Base-by-base conservation (phyloP, 2,888 invertebrate species). In the Nymphalis urticae region DNA sequence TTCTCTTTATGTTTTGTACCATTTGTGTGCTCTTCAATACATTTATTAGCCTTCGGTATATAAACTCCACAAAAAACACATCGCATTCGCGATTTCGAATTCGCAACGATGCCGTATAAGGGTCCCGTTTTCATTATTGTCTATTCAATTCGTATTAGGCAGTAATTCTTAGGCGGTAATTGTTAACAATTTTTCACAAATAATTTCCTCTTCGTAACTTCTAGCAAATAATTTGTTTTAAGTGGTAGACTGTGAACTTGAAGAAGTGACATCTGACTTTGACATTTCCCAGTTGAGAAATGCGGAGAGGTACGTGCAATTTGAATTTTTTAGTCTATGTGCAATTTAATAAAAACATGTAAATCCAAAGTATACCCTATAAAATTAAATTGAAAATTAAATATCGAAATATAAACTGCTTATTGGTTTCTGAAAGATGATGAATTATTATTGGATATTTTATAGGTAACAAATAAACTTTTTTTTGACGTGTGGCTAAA, bases 1-100 rank as follows among this genome's bases (percentile, higher is more conserved):
- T 85, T 85, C 21, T 87, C 86, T 70, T 85, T 86, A 72, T 89
- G 89, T 75, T 83, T 86, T 27, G 81, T 77, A 9, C 88, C 88
- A 67, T 87, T 85, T 21, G 79, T 81, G 72, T 89, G 89, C 73
- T 89, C 86, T 65, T 88, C 87, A 66, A 89, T 88, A 71, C 87
- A 88, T 84, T 84, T 87, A 61, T 77, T 82, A 2, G 87, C 85
- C 70, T 88, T 89, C 24, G 89, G 86, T 72, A 89, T 85, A 73
- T 78, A 82, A 3, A 88, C 87, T 48, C 85, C 88, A 76, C 89
- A 89, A 74, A 85, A 85, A 61, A 86, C 76, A 74, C 89, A 89
- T 63, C 85, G 85, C 27, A 88, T 86, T 66, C 85, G 82, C 53
- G 87, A 86, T 71, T 88, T 86, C 0, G 89, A 86, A 71, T 79